These are phyloP conservation scores for Spisula solida DNA, from an alignment of 2,888 invertebrate species.

Conservation along the genomic window DNA sequence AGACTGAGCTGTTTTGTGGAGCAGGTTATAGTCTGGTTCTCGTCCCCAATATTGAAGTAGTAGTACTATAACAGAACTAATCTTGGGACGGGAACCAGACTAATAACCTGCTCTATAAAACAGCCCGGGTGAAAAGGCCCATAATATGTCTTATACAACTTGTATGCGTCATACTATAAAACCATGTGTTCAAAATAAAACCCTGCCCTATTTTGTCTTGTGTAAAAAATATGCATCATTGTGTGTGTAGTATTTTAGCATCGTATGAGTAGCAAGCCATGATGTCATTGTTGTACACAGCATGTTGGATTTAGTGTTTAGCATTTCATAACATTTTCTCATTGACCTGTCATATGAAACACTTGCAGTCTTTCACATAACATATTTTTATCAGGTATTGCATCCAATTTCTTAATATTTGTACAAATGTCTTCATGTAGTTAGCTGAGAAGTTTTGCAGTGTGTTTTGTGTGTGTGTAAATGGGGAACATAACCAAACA, in stretches of 20 bases:
- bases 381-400: slow-evolving; percentile 41
- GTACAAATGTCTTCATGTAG: slow-evolving; percentile 1
- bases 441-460: background rate
- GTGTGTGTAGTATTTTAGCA: background rate
- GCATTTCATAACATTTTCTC: background rate
- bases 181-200: slow-evolving; percentile 9
- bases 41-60: too few relatives aligned
- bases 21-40: too few relatives aligned
- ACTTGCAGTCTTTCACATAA: slow-evolving; percentile 48
- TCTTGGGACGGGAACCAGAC: too few relatives aligned
- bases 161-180: background rate
- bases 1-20: too few relatives aligned
- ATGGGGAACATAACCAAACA: background rate
- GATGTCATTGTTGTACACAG: background rate
- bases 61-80: too few relatives aligned
- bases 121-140: too few relatives aligned
- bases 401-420: slow-evolving; percentile 17
- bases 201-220: background rate
- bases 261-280: background rate
- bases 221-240: background rate
- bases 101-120: too few relatives aligned
- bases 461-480: slow-evolving; percentile 1
- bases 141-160: background rate
- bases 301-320: slow-evolving; percentile 8
- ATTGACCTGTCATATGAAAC: slow-evolving; percentile 12